A percentile compares a stretch with the other conserved stretches of the same genome.
These are phyloP conservation scores for Lasiommata megera DNA, from an alignment of 2,888 invertebrate species.

Conservation along the genomic window DNA sequence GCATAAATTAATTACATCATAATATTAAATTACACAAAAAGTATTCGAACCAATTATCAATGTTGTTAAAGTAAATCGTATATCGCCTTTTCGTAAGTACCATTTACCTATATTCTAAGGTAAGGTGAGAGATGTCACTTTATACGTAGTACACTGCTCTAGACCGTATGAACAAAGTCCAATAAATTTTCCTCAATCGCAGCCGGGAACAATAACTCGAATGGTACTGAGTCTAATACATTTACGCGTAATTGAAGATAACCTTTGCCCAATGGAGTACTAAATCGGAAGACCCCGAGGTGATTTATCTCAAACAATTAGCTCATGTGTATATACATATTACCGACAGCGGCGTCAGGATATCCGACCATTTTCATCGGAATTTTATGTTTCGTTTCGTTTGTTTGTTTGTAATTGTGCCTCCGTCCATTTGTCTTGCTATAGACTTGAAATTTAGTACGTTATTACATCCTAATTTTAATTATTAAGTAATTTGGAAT, in stretches of 20 bases:
- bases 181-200: conserved; percentile 22
- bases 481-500: no score
- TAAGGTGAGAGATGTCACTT: background rate
- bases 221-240: conserved; percentile 29
- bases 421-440: no score
- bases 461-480: no score
- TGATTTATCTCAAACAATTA: conserved; percentile 66
- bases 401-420: no score
- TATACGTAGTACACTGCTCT: background rate
- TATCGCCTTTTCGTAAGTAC: no score
- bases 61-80: no score
- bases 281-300: conserved; percentile 53
- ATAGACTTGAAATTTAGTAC: no score
- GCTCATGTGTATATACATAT: conserved; percentile 40
- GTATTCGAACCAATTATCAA: no score
- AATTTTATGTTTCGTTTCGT: background rate
- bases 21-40: no score
- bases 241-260: conserved; percentile 58
- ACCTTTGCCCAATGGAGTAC: conserved; percentile 44
- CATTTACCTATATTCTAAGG: no score
- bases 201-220: conserved; percentile 21
- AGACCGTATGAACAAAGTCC: conserved; percentile 19
- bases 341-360: conserved; percentile 34
- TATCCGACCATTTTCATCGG: background rate
- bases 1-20: no score